Evolutionary conservation across 2,113 vertebrate genomes (phyloP).

Genomic region (Diadophis punctatus): DNA sequence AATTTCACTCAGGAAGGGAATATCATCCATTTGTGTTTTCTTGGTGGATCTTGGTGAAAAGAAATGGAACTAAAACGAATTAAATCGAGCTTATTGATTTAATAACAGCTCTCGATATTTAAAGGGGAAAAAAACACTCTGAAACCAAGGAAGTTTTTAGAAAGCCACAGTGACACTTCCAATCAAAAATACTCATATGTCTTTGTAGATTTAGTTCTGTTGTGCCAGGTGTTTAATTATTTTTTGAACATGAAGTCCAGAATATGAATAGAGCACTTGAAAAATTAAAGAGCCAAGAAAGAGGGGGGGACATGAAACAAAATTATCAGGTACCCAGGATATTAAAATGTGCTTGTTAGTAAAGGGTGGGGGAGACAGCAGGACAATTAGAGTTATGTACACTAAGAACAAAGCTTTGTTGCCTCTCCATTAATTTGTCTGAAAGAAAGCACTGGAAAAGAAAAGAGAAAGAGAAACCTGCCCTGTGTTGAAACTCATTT

Average conservation of each 20-base stretch:
- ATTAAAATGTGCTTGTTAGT: constrained; percentile 30
- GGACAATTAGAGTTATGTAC: not conserved
- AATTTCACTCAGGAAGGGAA: not conserved
- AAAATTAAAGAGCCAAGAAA: not conserved
- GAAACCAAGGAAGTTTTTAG: not conserved
- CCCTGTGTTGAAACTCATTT: constrained; percentile 28
- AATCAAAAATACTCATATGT: constrained; percentile 32
- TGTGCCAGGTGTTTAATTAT: constrained; percentile 20
- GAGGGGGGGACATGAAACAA: not conserved
- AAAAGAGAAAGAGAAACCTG: not conserved
- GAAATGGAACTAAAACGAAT: not conserved
- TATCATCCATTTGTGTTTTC: not conserved
- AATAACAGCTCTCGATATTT: not conserved
- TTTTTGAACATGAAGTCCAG: constrained; percentile 32
- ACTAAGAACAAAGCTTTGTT: constrained; percentile 12
- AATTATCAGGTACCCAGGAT: constrained; percentile 22
- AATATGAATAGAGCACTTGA: constrained; percentile 9
- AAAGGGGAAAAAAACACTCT: not conserved
- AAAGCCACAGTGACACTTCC: constrained; percentile 21
- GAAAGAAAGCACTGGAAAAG: not conserved
- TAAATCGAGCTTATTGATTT: not conserved
- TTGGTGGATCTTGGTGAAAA: not conserved
- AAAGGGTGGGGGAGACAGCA: not conserved
- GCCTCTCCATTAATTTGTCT: constrained; percentile 12
- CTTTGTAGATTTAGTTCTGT: constrained; percentile 36